Evolutionary conservation across 2,797 vertebrate genomes (phyloP).

Genomic region (Falco rusticolus): DNA sequence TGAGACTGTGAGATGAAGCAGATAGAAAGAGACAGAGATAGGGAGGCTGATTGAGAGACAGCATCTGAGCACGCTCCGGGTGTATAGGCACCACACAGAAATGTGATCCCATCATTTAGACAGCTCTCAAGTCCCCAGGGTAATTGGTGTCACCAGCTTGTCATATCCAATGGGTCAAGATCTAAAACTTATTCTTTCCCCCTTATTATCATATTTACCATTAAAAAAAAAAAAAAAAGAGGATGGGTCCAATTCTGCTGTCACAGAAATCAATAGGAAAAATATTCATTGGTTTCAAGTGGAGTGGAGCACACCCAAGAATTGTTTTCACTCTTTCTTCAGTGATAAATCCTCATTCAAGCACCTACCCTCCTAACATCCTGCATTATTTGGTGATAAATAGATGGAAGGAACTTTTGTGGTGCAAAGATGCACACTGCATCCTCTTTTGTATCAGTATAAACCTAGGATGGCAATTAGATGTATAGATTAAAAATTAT

Average conservation of each 20-base stretch:
- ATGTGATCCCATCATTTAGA: slow-evolving; percentile 63
- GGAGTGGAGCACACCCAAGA: neutral
- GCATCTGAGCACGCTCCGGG: neutral
- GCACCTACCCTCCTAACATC: neutral
- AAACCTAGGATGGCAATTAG: neutral
- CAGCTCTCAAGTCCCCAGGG: slow-evolving; percentile 47
- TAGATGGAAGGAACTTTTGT: neutral
- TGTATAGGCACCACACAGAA: neutral
- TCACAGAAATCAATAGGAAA: neutral
- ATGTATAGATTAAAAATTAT: neutral
- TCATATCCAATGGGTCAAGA: slow-evolving; percentile 42
- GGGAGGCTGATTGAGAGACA: slow-evolving; percentile 50
- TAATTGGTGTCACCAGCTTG: slow-evolving; percentile 55
- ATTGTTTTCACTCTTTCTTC: neutral
- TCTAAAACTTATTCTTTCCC: slow-evolving; percentile 23
- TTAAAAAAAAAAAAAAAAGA: neutral
- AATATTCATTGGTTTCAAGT: neutral
- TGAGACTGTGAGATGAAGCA: slow-evolving; percentile 38
- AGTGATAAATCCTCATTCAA: neutral
- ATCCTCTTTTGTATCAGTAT: neutral
- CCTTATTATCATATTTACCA: slow-evolving; percentile 1
- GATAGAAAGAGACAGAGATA: slow-evolving; percentile 40
- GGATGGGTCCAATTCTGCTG: neutral
- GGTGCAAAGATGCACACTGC: neutral
- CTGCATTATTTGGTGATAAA: neutral